Evolutionary conservation across 2,888 invertebrate genomes (phyloP), one percentile per base, ranked within the genome.

Genomic region (Gisinianus flammeolus): DNA sequence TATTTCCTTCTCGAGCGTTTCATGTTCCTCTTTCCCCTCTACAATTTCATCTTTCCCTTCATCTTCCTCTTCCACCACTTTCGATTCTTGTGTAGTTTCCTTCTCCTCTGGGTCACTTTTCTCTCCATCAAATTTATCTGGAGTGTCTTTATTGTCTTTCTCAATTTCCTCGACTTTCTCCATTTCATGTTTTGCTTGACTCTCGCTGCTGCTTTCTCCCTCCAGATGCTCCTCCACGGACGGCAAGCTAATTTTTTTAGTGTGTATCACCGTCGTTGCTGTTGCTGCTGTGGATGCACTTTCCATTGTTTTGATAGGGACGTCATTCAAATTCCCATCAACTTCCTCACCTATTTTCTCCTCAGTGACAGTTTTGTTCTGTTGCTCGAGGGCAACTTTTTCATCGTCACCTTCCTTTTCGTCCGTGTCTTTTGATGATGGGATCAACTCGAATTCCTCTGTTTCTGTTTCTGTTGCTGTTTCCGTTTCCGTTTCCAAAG

Each of bases 21-120:
- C 26, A 12, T 67, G 67, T 19, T 67, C 33, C 33, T 67, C 33
- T 19, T n/a, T 67, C 28, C 22, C 64, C n/a, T 31, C 67, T 31
- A 5, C n/a, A 67, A 31, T 33, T 22, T 30, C 30, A 30, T 30
- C 16, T n/a, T 62, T 62, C 62, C 24, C 62, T 26, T 62, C 62
- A 16, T 62, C 28, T 28, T 62, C 62, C 26, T 28, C 62, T 26
- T 62, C 26, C 28, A 28, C 26, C 28, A 8, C 8, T 26, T 2
- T 26, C 28, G 62, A 12, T 8, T 26, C 24, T 28, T 24, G 24
- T 22, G 26, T 22, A 6, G 12, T 19, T 44, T 19, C 44, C 8
- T 12, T 44, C 19, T 44, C 44, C 19, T 44, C 44, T 44, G 35
- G 5, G 5, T 35, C 12, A 35, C 6, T 35, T 12, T 35, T 12